Evolutionary conservation across 2,113 vertebrate genomes (phyloP).

Genomic region (Microcebus jonahi): DNA sequence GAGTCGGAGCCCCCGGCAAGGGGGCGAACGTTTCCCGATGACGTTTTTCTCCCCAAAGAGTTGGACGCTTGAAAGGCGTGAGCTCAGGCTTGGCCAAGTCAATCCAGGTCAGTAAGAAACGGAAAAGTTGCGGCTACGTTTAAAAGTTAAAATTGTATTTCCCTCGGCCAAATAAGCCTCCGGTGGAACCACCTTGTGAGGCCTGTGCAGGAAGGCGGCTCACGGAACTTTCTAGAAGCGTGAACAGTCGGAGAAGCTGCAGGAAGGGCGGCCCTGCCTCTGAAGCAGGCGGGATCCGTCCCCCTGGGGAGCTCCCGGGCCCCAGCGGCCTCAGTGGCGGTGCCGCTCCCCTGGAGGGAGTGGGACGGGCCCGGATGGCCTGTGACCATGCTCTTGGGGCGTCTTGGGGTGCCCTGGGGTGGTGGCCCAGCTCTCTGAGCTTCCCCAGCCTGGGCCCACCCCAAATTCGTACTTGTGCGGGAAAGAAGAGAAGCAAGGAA

Average conservation of each 20-base stretch:
- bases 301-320: fast-evolving
- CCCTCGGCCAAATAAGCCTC: background rate
- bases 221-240: conserved; percentile 14
- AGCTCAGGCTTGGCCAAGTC: background rate
- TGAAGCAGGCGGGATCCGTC: fast-evolving
- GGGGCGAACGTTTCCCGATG: fast-evolving
- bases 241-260: fast-evolving
- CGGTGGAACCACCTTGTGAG: background rate
- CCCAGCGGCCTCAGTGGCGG: background rate
- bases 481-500: background rate
- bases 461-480: too few relatives aligned
- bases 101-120: background rate
- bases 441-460: too few relatives aligned
- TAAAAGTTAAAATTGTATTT: background rate
- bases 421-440: background rate
- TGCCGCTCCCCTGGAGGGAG: too few relatives aligned
- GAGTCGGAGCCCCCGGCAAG: background rate
- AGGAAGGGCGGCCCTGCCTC: fast-evolving
- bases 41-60: background rate
- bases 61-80: background rate
- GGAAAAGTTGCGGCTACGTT: background rate
- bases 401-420: fast-evolving
- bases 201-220: background rate
- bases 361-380: fast-evolving
- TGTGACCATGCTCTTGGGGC: fast-evolving